Evolutionary conservation across 1,140 invertebrate genomes (phyloP).

Genomic region (Brachionus sp.): DNA sequence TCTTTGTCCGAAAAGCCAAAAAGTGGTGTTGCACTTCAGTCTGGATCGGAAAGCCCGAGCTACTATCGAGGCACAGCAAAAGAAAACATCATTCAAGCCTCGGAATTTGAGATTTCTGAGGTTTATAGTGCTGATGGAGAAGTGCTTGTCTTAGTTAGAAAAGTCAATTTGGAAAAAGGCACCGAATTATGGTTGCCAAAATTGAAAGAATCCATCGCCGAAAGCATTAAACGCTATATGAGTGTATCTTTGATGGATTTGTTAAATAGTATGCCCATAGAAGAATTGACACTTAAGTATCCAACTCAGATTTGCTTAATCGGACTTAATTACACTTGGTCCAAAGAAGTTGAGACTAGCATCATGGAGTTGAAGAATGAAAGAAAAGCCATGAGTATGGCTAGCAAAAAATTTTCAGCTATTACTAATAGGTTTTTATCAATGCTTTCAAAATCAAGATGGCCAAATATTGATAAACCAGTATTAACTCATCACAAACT

Average conservation of each 20-base stretch:
- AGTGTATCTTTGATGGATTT: constrained; percentile 53
- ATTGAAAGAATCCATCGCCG: constrained; percentile 53
- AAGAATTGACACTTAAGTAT: constrained; percentile 57
- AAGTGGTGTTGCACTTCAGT: neutral
- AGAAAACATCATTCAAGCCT: constrained; percentile 49
- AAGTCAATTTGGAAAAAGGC: constrained; percentile 54
- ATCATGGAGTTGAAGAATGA: constrained; percentile 56
- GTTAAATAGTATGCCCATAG: constrained; percentile 52
- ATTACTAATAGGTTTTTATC: constrained; percentile 52
- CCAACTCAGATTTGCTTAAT: constrained; percentile 15
- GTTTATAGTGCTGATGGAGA: constrained; percentile 57
- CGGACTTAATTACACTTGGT: constrained; percentile 55
- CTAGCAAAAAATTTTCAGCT: constrained; percentile 52
- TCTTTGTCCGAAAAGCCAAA: constrained; percentile 1
- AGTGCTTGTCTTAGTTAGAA: constrained; percentile 51
- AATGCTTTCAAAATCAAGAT: constrained; percentile 50
- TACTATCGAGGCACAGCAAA: neutral
- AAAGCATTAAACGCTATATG: constrained; percentile 52
- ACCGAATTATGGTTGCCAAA: constrained; percentile 56
- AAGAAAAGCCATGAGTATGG: constrained; percentile 54
- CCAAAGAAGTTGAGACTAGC: constrained; percentile 56
- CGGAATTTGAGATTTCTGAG: constrained; percentile 51
- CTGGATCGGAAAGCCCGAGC: neutral
- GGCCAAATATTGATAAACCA: constrained; percentile 53
- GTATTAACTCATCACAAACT: constrained; percentile 55